Base-by-base conservation (phyloP, 2,888 invertebrate genomes). In the Stegana nigrithorax region DNA sequence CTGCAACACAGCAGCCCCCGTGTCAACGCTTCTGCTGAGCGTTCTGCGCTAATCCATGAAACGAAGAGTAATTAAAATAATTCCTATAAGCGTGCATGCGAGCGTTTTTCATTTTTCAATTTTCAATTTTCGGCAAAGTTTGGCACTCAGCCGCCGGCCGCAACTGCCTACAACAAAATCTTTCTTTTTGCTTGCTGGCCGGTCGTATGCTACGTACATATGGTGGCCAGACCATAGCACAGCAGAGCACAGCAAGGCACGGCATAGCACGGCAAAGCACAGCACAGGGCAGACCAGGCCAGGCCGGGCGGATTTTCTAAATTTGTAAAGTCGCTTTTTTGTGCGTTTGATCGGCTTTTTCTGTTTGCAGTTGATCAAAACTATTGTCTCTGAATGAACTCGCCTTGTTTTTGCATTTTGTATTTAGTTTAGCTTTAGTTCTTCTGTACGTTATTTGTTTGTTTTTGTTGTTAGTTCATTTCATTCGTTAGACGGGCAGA, bases 271-370 rank as follows among this genome's bases (percentile, higher is more conserved):
- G 62, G 63, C 67, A 32, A 32, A n/a, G 27, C 25, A 25, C 21
- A 14, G 17, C 17, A 17, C 44, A 45, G 36, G 39, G 7, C 32
- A n/a, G 56, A 21, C 42, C 67, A 64, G 68, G 72, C 78, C 80
- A 71, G 73, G 71, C 74, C 78, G 73, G 70, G 78, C 75, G 74
- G 73, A 73, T 78, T 80, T 79, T 82, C 82, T 82, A 82, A 81
- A 75, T 82, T 82, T 81, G 80, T 82, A 74, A 69, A 72, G 70
- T 26, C 39, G 39, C 14, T 36, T 10, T 32, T n/a, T 32, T 32
- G 32, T 32, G 10, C n/a, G n/a, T 10, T 12, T 2, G 39, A 39
- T 14, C n/a, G 29, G 17, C 42, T 57, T 60, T 65, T 42, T 42
- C n/a, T 39, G 39, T 39, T 39, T 39, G n/a, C n/a, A n/a, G n/a